Evolutionary conservation across 1,140 invertebrate species (phyloP), one percentile per base, ranked within the genome.

Genomic region (Trialeurodes vaporariorum): DNA sequence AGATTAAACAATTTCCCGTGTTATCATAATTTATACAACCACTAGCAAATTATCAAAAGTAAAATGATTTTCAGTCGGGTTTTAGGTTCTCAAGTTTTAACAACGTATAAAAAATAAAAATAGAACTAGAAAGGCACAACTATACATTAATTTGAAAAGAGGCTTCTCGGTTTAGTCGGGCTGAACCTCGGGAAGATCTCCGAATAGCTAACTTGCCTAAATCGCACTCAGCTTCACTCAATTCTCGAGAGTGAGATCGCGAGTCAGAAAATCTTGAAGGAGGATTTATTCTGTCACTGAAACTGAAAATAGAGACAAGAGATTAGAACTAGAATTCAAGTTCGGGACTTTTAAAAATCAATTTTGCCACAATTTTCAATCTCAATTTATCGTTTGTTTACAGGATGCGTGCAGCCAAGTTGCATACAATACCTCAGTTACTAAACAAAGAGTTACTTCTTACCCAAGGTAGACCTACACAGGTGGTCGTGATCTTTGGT

Each of bases 281-380:
- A 75, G 82, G 83, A 75, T 83, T 81, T 76, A 84, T 77, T 72
- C 83, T 80, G 75, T 83, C 79, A 76, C 79, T 77, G 79, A 83
- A 83, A 79, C 82, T 77, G 77, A 79, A 78, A 75, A 79, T 76
- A 79, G 75, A 79, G 76, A 78, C 78, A 73, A 79, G 77, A 79
- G 78, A 79, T 76, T 77, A 79, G 77, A 79, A 78, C 78, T 26
- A 21, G 21, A 59, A 17, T 63, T 34, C 25, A 67, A 61, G 0
- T 25, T 1, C 11, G 21, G 26, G 21, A 17, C 40, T 64, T 5
- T 11, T n/a, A 13, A 22, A 9, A 5, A n/a, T 2, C 12, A 58
- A n/a, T 65, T 9, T 27, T n/a, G 22, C 9, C 27, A n/a, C n/a
- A 2, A 61, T 24, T 5, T 22, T 21, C 21, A 9, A 64, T 2